Base-by-base conservation (phyloP, 2,888 invertebrate genomes). In the Euplagia quadripunctaria region DNA sequence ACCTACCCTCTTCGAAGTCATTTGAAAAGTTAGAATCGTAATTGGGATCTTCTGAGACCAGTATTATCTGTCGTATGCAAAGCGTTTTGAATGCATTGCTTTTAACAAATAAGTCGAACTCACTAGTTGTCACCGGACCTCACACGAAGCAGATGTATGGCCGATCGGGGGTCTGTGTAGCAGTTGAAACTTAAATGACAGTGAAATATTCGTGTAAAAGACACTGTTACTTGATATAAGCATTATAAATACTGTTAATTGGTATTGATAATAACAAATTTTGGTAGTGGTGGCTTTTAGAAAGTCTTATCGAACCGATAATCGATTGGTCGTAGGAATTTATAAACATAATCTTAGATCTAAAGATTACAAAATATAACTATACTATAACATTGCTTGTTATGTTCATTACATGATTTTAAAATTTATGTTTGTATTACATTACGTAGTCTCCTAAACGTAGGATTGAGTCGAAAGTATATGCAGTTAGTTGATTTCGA, bases 41-140 rank as follows among this genome's bases (percentile, higher is more conserved):
- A 70, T 52, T 55, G 14, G 58, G n/a, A 42, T 14, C 42, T 58
- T 66, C 55, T 41, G 58, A 11, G 55, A 6, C 6, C 12, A 41
- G 46, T 61, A 72, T 77, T 83, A 82, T 82, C 83, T 73, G 70
- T 77, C 74, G 70, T 83, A 82, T 83, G 83, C 77, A 81, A 83
- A 83, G 79, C 66, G 61, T 67, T 31, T 73, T 77, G 79, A 79
- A 81, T 77, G 77, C 77, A 83, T 82, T 77, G 79, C 75, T 79
- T 75, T 76, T 68, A 84, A 82, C 77, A 68, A 77, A 83, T 79
- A 71, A 83, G 64, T 67, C n/a, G 66, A 72, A 74, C 66, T 67
- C 73, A 63, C 74, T 69, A 51, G 64, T 63, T 42, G 64, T 69
- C 43, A 61, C 31, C 72, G 73, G 84, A 82, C 82, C 84, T 42